A percentile compares a stretch with the other conserved stretches of the same genome.
Conservation (phyloP, 2,797 vertebrate genomes). For the Falco naumanni region DNA sequence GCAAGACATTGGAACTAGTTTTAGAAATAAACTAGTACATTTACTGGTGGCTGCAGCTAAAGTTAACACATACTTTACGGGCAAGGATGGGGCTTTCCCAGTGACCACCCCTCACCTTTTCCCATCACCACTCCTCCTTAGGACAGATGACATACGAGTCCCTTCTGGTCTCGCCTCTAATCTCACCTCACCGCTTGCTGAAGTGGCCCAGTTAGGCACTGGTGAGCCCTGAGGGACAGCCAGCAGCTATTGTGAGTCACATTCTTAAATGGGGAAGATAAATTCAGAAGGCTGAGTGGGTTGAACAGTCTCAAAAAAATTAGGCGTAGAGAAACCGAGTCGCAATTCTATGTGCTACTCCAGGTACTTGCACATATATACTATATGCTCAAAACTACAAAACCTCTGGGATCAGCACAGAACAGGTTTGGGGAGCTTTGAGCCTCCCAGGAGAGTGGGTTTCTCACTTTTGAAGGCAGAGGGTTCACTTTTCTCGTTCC, state of each 20-base stretch:
- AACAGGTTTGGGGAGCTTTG: not conserved
- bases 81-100: not conserved
- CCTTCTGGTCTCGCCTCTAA: not conserved
- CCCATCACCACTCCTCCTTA: not conserved
- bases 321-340: not conserved
- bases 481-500: not conserved
- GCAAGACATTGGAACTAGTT: not conserved
- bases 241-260: not conserved
- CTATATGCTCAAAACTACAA: not conserved
- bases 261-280: not conserved
- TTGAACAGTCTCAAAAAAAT: not conserved
- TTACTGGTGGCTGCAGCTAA: not conserved
- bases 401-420: not conserved
- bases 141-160: not conserved
- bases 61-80: not conserved
- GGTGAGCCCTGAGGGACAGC: not conserved
- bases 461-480: not conserved
- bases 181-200: not conserved
- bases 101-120: not conserved
- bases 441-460: not conserved
- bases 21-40: not conserved
- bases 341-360: not conserved
- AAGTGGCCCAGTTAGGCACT: not conserved
- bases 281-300: not conserved
- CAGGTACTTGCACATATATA: not conserved